These are phyloP conservation scores for Zaprionus inermis DNA, from an alignment of 1,140 invertebrate species.

Conservation along the genomic window DNA sequence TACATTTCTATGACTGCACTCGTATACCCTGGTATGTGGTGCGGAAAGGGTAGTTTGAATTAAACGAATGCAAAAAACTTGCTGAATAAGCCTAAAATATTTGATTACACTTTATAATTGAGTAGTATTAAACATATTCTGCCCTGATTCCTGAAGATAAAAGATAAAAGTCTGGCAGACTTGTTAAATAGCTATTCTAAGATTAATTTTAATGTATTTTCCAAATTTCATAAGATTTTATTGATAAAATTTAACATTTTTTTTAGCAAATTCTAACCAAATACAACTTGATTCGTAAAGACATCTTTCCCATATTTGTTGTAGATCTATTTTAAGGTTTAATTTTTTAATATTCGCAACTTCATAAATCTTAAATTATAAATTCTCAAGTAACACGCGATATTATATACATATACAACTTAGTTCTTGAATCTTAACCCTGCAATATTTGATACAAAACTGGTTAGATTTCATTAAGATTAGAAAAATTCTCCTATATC, in stretches of 20 bases:
- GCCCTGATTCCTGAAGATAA: not conserved
- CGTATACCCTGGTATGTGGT: slow-evolving; percentile 15
- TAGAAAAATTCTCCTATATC: too few relatives aligned
- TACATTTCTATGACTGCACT: not conserved
- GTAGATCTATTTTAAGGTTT: too few relatives aligned
- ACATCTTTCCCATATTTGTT: too few relatives aligned
- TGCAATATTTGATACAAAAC: too few relatives aligned
- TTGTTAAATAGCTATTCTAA: not conserved
- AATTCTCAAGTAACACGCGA: too few relatives aligned
- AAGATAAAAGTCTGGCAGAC: too few relatives aligned
- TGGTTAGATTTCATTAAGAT: too few relatives aligned
- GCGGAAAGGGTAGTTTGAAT: not conserved
- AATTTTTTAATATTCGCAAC: too few relatives aligned
- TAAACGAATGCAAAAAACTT: not conserved
- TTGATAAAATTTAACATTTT: not conserved
- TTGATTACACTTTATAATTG: not conserved
- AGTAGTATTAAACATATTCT: not conserved
- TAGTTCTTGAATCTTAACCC: too few relatives aligned
- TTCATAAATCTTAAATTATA: too few relatives aligned
- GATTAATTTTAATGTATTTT: not conserved
- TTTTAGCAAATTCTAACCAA: not conserved
- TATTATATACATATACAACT: too few relatives aligned
- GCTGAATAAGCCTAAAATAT: not conserved
- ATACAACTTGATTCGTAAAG: too few relatives aligned
- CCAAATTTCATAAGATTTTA: not conserved